phyloP scores from a whole-genome alignment of 2,888 invertebrate genomes.

The Pherbina coryleti region DNA sequence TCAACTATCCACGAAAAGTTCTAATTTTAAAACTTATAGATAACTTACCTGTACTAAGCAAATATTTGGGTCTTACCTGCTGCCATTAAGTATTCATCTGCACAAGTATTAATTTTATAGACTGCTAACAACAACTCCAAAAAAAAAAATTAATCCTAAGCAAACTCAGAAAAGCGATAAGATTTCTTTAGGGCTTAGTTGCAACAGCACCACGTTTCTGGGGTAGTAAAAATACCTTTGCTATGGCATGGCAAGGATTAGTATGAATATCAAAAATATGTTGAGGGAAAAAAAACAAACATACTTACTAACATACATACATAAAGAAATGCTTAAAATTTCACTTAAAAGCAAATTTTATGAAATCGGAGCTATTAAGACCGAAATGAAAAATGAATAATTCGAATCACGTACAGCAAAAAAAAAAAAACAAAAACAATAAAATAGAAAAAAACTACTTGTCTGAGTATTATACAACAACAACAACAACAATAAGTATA shows the following conservation, averaged over 20 bases:
- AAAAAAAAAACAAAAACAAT: conserved; percentile 22
- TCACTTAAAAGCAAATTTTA: not conserved
- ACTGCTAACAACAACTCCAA: no score
- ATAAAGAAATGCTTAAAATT: conserved; percentile 14
- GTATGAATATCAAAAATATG: not conserved
- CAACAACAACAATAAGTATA: conserved; percentile 1
- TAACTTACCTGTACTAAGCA: no score
- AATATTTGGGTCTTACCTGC: no score
- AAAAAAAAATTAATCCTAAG: not conserved
- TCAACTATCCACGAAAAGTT: no score
- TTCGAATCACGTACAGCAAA: conserved; percentile 59
- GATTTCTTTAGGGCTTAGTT: not conserved
- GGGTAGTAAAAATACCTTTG: not conserved
- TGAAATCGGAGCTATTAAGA: conserved; percentile 1
- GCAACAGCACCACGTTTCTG: not conserved
- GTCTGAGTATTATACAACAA: conserved; percentile 29
- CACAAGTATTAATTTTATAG: no score
- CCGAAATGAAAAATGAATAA: conserved; percentile 57
- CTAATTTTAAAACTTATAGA: no score
- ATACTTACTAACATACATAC: not conserved
- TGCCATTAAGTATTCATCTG: no score
- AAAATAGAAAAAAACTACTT: conserved; percentile 49
- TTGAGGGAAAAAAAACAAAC: not conserved
- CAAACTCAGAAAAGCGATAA: not conserved
- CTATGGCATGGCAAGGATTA: conserved; percentile 10